Percentiles rank a stretch among this genome's conserved stretches.
Evolutionary conservation across 2,888 invertebrate species (phyloP).

Genomic region (Ichneumoninae sp.): DNA sequence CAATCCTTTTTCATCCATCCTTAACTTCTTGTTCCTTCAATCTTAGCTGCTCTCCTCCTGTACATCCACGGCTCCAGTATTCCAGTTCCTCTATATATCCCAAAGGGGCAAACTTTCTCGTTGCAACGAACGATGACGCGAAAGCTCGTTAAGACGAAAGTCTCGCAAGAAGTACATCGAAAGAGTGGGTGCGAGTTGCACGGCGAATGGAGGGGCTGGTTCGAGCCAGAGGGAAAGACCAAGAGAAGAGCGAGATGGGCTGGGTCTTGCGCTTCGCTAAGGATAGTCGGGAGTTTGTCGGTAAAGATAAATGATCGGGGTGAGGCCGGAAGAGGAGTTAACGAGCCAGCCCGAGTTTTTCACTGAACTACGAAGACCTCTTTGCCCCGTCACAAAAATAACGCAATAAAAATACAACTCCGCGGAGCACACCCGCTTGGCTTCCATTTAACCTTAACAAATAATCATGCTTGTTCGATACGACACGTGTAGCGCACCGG

Average conservation of each 20-base stretch:
- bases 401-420: constrained; percentile 44
- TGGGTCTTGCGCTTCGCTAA: constrained; percentile 9
- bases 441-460: constrained; percentile 8
- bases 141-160: constrained; percentile 65
- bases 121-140: constrained; percentile 61
- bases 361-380: constrained; percentile 21
- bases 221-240: constrained; percentile 6
- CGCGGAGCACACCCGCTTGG: background rate
- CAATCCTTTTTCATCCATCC: constrained; percentile 38
- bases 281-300: constrained; percentile 61
- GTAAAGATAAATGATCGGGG: constrained; percentile 68
- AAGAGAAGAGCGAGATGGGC: constrained; percentile 24
- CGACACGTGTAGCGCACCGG: background rate
- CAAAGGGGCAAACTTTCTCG: constrained; percentile 62
- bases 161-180: constrained; percentile 47
- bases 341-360: constrained; percentile 68
- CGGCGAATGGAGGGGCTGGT: background rate
- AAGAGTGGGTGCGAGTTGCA: constrained; percentile 27
- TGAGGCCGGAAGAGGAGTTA: constrained; percentile 64
- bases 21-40: constrained; percentile 58
- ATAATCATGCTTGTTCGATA: constrained; percentile 23
- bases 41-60: constrained; percentile 48
- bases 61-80: constrained; percentile 20
- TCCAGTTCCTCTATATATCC: constrained; percentile 30
- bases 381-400: constrained; percentile 34